Base-by-base conservation (phyloP, 2,113 vertebrate genomes). In the Laticauda laticaudata region DNA sequence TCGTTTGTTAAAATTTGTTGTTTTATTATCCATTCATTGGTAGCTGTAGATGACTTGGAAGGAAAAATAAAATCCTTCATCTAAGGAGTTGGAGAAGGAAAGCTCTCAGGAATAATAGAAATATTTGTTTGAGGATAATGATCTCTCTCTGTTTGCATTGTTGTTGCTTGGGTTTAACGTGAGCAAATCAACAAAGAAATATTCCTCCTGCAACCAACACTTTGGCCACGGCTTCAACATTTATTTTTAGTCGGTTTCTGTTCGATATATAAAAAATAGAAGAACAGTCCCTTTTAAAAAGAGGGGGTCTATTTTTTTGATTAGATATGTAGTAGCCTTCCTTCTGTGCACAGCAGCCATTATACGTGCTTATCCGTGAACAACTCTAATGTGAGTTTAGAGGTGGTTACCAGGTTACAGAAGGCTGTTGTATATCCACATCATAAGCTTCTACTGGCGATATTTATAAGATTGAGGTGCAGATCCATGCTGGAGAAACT, bases 401-500 rank as follows among this genome's bases (percentile, higher is more conserved):
- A 5, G n/a, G 29, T 64, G 29, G 4, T 29, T 69, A 69, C 12
- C 11, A n/a, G 12, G 61, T 69, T 69, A 12, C 61, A 69, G 61
- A 69, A 69, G 14, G 15, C n/a, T 75, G 69, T 20, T 75, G 15
- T 34, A 15, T 34, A 75, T 75, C n/a, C 5, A 75, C n/a, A 75
- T 39, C n/a, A 39, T n/a, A 34, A 34, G 26, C n/a, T 90, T 86
- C 61, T 56, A 43, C 53, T 43, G 34, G 24, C 86, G 20, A 56
- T 39, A 86, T 93, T 61, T 90, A 86, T 87, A 92, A 86, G 26
- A 48, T 53, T 24, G 18, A 59, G 51, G 1, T 24, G 43, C 11
- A 45, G 39, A 75, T 14, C 24, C 3, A 93, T 56, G 56, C n/a
- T 94, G 90, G 39, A 93, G 87, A 89, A 57, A 54, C 34, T 53